Evolutionary conservation across 2,888 invertebrate species (phyloP).

Genomic region (Caenorhabditis afra): DNA sequence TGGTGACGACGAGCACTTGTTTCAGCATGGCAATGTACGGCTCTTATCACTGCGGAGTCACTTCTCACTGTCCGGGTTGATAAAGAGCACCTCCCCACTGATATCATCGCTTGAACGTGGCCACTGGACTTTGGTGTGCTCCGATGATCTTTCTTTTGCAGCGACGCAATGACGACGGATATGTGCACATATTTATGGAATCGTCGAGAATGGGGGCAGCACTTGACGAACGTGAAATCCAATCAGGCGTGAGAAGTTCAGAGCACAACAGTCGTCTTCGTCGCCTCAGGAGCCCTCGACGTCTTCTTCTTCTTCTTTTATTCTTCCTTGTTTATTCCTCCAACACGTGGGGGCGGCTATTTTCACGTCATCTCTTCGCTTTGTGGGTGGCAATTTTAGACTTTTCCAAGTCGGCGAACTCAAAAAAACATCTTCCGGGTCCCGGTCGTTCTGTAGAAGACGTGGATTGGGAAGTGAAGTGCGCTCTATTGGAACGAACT

Average conservation of each 20-base stretch:
- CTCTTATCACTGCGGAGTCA: conserved; percentile 18
- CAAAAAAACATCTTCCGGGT: too few relatives aligned
- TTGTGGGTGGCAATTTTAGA: conserved; percentile 5
- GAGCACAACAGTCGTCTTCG: conserved; percentile 29
- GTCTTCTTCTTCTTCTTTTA: neutral
- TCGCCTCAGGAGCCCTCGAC: too few relatives aligned
- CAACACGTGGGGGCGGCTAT: conserved; percentile 8
- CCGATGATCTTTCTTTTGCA: neutral
- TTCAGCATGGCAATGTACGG: conserved; percentile 26
- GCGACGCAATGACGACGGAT: neutral
- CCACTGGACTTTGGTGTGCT: conserved; percentile 40
- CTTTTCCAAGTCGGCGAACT: too few relatives aligned
- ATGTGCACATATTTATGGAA: conserved; percentile 1
- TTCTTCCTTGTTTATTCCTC: conserved; percentile 2
- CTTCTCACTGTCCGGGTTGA: conserved; percentile 2
- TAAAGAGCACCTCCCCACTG: conserved; percentile 5
- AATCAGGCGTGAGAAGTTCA: conserved; percentile 51
- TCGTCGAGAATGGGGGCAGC: neutral
- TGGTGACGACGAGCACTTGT: conserved; percentile 12
- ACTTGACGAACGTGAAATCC: conserved; percentile 33
- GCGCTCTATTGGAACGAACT: too few relatives aligned
- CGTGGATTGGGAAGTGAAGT: too few relatives aligned
- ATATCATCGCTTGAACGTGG: conserved; percentile 32
- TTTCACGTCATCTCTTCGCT: conserved; percentile 15
- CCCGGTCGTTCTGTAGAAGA: too few relatives aligned